These are phyloP conservation scores for Arnoldichthys spilopterus DNA, from an alignment of 2,797 vertebrate species.

Conservation along the genomic window DNA sequence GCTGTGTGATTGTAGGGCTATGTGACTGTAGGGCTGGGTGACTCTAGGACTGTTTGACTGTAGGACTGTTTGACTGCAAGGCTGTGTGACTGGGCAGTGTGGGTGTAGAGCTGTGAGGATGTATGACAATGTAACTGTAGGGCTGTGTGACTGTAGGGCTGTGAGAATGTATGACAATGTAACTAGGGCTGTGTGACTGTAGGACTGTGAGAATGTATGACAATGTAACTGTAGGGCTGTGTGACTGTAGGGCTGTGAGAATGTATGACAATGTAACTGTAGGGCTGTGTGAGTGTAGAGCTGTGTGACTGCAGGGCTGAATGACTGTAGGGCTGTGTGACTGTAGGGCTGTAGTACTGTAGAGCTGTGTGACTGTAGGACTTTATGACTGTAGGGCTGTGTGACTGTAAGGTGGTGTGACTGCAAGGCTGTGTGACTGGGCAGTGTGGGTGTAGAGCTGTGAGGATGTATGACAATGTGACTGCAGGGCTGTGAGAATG, in stretches of 20 bases:
- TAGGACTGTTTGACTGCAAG: neutral
- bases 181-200: too few relatives aligned
- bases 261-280: neutral
- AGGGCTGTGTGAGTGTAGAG: slow-evolving; percentile 6
- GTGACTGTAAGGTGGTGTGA: neutral
- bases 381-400: neutral
- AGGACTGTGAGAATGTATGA: neutral
- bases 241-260: neutral
- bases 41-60: neutral
- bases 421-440: neutral
- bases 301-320: neutral
- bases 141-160: neutral
- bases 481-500: too few relatives aligned
- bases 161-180: neutral
- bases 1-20: neutral
- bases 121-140: neutral
- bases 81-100: neutral
- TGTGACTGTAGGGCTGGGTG: neutral
- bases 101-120: neutral
- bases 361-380: neutral
- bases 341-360: slow-evolving; percentile 17
- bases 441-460: neutral
- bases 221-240: slow-evolving; percentile 14
- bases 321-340: too few relatives aligned
- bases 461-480: neutral